Conservation (phyloP, 2,797 vertebrate genomes). For the Caiman crocodilus region DNA sequence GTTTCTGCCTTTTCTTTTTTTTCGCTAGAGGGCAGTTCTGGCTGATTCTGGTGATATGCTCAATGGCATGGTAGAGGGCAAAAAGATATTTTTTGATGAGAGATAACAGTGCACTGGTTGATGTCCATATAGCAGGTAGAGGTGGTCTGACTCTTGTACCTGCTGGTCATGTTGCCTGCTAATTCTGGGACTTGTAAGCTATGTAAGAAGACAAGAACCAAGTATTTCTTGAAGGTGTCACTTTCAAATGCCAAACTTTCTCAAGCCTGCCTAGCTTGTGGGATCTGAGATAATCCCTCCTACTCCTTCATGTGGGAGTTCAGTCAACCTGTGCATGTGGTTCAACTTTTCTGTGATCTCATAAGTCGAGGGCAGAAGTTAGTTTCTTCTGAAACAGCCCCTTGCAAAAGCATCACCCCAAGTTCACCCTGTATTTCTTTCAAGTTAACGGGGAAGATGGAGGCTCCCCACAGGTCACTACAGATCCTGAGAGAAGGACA, state of each 20-base stretch:
- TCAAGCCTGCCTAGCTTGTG: background rate
- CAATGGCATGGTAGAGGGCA: no score
- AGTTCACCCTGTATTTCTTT: background rate
- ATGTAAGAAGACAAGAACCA: background rate
- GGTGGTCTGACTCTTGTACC: no score
- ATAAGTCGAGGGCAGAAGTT: background rate
- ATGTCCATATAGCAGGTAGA: no score
- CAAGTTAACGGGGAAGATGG: background rate
- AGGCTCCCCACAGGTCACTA: background rate
- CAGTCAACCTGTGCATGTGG: background rate
- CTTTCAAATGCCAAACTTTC: background rate
- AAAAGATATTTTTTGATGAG: no score
- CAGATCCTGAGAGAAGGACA: conserved; percentile 5
- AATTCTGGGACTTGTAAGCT: no score
- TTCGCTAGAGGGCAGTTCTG: no score
- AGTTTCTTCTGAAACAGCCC: background rate
- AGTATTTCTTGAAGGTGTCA: background rate
- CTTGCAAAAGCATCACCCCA: background rate
- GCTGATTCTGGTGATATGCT: no score
- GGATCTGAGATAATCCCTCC: background rate
- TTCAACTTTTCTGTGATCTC: background rate
- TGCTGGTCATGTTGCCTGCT: no score
- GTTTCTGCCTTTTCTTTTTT: no score
- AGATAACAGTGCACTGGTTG: no score
- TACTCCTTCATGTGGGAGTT: accelerated